These are phyloP conservation scores for Psilopsiagon aurifrons DNA, from an alignment of 2,113 vertebrate species.

Conservation along the genomic window DNA sequence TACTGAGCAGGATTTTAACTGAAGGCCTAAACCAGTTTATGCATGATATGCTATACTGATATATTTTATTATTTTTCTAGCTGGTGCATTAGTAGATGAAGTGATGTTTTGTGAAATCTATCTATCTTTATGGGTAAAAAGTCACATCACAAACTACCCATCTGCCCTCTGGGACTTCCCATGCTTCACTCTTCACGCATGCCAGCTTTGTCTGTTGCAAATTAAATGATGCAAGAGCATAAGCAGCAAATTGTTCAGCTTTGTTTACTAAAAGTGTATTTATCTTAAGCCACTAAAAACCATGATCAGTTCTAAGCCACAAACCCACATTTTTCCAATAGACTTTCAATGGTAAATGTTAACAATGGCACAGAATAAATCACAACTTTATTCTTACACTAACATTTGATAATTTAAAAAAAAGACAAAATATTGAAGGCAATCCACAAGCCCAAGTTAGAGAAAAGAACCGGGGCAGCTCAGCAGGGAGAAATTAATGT, in stretches of 20 bases:
- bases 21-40: not conserved
- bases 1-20: conserved; percentile 2
- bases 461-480: conserved; percentile 17
- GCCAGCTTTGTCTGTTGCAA: conserved; percentile 52
- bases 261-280: conserved; percentile 25
- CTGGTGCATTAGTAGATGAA: conserved; percentile 18
- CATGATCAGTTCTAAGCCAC: not conserved
- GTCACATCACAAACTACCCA: conserved; percentile 41
- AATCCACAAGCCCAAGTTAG: not conserved
- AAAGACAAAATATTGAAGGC: not conserved
- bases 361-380: not conserved
- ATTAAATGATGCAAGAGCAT: conserved; percentile 37
- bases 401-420: not conserved
- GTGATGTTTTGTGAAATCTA: conserved; percentile 38
- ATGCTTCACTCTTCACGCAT: not conserved
- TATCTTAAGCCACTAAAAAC: conserved; percentile 37
- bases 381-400: not conserved
- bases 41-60: not conserved
- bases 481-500: not conserved
- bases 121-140: conserved; percentile 46
- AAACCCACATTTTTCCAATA: conserved; percentile 1
- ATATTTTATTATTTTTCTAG: not conserved
- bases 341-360: not conserved
- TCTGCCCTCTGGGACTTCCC: conserved; percentile 40
- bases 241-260: conserved; percentile 37